Evolutionary conservation across 2,888 invertebrate species (phyloP), one percentile per base, ranked within the genome.

Genomic region (Cheilosia vulpina): DNA sequence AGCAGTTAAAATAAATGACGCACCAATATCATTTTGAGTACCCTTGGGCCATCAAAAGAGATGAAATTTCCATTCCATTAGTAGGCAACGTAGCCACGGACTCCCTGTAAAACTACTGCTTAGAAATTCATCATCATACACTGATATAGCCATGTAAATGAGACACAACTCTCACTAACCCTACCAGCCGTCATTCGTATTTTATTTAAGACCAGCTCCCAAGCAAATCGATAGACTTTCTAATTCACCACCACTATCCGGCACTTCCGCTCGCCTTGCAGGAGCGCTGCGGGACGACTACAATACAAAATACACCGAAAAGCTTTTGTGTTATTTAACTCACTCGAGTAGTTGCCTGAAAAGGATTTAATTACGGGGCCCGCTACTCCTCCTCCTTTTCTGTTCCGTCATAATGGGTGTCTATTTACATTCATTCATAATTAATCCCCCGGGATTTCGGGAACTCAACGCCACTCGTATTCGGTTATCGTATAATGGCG

Each of bases 371-470:
- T 80, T 76, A 76, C 34, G 43, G 50, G 31, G 24, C 52, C 41
- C 21, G 41, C 60, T 4, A 4, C 13, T 11, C 13, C 38, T 63
- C 27, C 47, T 45, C 45, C 50, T 55, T 55, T 62, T 27, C 4
- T 38, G 5, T 5, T 34, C n/a, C 73, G 47, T 53, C 69, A 73
- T 75, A 80, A 79, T 71, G 80, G 84, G 75, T 80, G 80, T 80
- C 80, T 75, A 65, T 75, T 65, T 79, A 75, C 79, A 79, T 65
- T 79, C 69, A 63, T 66, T 80, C 71, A 84, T 80, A 84, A 80
- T 84, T 80, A 80, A 80, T 84, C 69, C 65, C 43, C 43, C 38
- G 55, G 62, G 62, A 38, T 71, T 69, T 27, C 21, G 31, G 13
- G 24, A 52, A 45, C 63, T 63, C 63, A 73, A 41, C 73, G 17